Conservation (phyloP, 2,797 vertebrate genomes). For the Pipistrellus pipistrellus region DNA sequence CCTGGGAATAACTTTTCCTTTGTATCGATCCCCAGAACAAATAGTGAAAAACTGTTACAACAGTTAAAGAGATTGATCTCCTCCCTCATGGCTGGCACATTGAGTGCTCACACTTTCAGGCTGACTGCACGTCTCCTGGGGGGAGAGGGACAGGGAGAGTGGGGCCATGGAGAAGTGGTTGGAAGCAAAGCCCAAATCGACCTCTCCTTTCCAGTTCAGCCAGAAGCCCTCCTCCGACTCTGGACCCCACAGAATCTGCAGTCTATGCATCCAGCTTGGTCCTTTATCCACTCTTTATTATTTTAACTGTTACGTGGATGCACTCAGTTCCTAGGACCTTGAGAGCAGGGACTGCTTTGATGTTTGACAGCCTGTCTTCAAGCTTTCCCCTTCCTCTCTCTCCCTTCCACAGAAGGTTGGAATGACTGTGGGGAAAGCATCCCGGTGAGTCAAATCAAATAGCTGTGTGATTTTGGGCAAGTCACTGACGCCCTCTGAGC, state of each 20-base stretch:
- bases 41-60: not conserved
- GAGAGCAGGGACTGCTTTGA: not conserved
- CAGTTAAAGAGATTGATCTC: constrained; percentile 14
- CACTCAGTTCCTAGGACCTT: not conserved
- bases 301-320: not conserved
- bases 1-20: constrained; percentile 55
- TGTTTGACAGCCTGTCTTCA: not conserved
- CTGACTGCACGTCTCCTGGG: not conserved
- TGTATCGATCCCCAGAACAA: constrained; percentile 67
- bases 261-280: not conserved
- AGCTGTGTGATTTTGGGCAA: not conserved
- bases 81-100: not conserved
- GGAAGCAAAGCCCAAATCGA: not conserved
- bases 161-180: not conserved
- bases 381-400: not conserved
- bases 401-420: not conserved
- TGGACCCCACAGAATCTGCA: not conserved
- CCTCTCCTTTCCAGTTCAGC: not conserved
- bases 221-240: not conserved
- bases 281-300: not conserved
- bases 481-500: not conserved
- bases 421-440: not conserved
- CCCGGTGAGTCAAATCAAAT: rapidly evolving
- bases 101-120: not conserved
- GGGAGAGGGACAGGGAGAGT: not conserved